Base-by-base conservation (phyloP, 2,113 vertebrate genomes). In the Oncorhynchus nerka region DNA sequence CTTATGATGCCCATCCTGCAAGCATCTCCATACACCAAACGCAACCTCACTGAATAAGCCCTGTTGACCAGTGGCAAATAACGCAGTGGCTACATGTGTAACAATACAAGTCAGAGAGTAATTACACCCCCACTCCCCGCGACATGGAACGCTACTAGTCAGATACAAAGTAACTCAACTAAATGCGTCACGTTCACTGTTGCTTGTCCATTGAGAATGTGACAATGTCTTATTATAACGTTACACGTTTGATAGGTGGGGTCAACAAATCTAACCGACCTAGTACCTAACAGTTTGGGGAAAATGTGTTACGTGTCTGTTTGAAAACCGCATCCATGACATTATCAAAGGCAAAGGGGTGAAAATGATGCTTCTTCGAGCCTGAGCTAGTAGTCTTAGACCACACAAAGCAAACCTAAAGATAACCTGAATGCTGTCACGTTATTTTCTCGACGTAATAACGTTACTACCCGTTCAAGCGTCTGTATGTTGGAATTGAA, bases 151-250 rank as follows among this genome's bases (percentile, higher is more conserved):
- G 73, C 19, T 49, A 68, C 45, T 34, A 48, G 65, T 75, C 74
- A 11, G 73, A 67, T 65, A 66, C 59, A n/a, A 11, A 32, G 20
- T 48, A 26, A 16, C 19, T 64, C 62, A 49, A 5, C 34, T 26
- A 79, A 87, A 79, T 83, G 84, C 83, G 83, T 86, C 88, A 87
- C 75, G 69, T 81, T 80, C 20, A 73, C 20, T 24, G 65, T 76
- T 48, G 71, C 79, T 69, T n/a, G 15, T 39, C 7, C 28, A 30
- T 68, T 68, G 19, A 26, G 4, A 67, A 30, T 26, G 11, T 26
- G 62, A 68, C 66, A 68, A 7, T 20, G 16, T 34, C 45, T 28
- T 65, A 22, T 67, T 67, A 9, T 16, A 34, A 34, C 34, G 34
- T 11, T 67, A 30, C 65, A 32, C 1, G 26, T 30, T 65, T 64